phyloP scores from a whole-genome alignment of 92 coral and sea anemone genomes.

The Scolanthus callimorphus region DNA sequence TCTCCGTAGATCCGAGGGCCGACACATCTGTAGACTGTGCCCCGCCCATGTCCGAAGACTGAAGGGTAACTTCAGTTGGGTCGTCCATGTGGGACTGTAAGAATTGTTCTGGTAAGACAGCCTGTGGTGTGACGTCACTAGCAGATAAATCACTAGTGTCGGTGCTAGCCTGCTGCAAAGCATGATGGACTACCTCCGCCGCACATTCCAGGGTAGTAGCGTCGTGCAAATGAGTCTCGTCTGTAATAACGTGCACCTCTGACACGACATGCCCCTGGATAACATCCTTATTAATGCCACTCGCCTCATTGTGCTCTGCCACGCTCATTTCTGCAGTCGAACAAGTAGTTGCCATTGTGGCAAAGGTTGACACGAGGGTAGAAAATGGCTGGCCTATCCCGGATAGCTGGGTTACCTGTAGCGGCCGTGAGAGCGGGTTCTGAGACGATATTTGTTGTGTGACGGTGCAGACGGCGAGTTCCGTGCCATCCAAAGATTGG shows the following conservation, averaged over 20 bases:
- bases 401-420: constrained; percentile 8
- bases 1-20: too few species aligned
- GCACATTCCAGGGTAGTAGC: background rate
- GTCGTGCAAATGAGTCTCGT: background rate
- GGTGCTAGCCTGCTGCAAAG: constrained; percentile 18
- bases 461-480: constrained; percentile 25
- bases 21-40: too few species aligned
- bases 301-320: background rate
- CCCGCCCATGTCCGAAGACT: too few species aligned
- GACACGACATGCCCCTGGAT: background rate
- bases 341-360: constrained; percentile 14
- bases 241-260: background rate
- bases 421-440: background rate
- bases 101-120: constrained; percentile 89
- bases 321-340: background rate
- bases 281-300: background rate
- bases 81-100: constrained; percentile 76
- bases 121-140: constrained; percentile 72
- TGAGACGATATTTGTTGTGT: constrained; percentile 8
- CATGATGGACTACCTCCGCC: constrained; percentile 13
- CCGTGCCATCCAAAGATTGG: constrained; percentile 65
- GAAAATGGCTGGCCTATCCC: background rate
- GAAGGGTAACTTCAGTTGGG: background rate
- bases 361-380: background rate
- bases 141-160: constrained; percentile 49